Percentiles rank a stretch among this genome's conserved stretches.
Conservation (phyloP, 1,140 invertebrate genomes). For the Linepithema humile region DNA sequence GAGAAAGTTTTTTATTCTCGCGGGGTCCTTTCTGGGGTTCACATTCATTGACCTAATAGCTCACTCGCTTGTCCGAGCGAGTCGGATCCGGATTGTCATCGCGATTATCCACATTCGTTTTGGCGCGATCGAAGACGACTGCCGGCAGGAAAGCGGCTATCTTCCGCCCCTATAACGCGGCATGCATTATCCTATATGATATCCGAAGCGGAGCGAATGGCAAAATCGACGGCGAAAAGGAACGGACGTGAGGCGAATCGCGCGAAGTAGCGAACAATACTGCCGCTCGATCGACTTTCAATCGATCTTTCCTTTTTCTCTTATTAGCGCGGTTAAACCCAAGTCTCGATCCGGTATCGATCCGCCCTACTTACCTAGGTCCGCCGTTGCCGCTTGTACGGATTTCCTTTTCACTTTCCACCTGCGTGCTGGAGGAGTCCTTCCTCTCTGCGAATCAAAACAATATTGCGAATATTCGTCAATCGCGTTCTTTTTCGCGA, state of each 20-base stretch:
- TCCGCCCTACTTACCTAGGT: constrained; percentile 79
- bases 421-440: constrained; percentile 69
- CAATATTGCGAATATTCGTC: background rate
- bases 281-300: constrained; percentile 49
- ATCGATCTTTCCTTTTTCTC: constrained; percentile 53
- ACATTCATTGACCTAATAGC: background rate
- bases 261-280: background rate
- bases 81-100: background rate
- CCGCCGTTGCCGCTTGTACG: constrained; percentile 71
- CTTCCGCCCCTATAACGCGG: background rate
- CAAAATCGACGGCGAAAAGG: background rate
- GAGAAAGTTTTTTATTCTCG: background rate
- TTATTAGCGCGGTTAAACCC: background rate
- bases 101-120: constrained; percentile 15
- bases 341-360: constrained; percentile 55
- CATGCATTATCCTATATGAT: background rate
- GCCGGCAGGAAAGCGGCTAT: background rate
- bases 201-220: background rate
- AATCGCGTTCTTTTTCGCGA: constrained; percentile 17
- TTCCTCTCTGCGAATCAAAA: constrained; percentile 78
- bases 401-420: constrained; percentile 81
- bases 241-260: background rate
- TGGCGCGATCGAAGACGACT: background rate
- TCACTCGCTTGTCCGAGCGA: background rate
- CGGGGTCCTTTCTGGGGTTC: background rate